Base-by-base conservation (phyloP, 2,888 invertebrate genomes). In the Dryocosmus kuriphilus region DNA sequence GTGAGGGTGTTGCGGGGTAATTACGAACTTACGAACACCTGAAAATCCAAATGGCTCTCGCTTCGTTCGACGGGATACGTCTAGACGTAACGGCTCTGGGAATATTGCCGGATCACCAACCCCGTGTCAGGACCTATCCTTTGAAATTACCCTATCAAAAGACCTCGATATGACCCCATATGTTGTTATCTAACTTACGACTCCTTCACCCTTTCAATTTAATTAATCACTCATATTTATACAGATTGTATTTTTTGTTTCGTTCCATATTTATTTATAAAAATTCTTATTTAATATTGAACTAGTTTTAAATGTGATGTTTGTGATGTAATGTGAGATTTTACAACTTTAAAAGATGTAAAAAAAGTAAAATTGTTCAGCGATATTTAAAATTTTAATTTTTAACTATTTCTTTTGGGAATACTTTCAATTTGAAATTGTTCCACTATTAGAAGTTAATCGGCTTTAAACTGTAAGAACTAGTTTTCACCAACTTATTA, bases 141-240 rank as follows among this genome's bases (percentile, higher is more conserved):
- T 74, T 85, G 78, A 83, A 89, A 89, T 88, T 85, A 85, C 88
- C 88, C 89, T 85, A 88, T 88, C 86, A 86, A 89, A 88, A 84
- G 79, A 77, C 81, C 83, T 30, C 32, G 19, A 46, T 51, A 77
- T 78, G 73, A 77, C 77, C 82, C 80, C 82, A 83, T 85, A 83
- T 83, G 80, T 85, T 84, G 81, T 84, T 82, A 82, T 79, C 62
- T 78, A 78, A 77, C 57, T 73, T 75, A 73, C 46, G 55, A 9
- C 27, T 24, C 46, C 11, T n/a, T 22, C 2, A 35, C 22, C 63
- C 35, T 38, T 35, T 22, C 38, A 35, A n/a, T 63, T n/a, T 35
- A 32, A 63, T 63, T 24, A 35, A 62, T 55, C 9, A 9, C 22
- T 55, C 22, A 14, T 16, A 51, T 51, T n/a, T 2, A 8, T n/a